Percentiles rank a stretch among this genome's conserved stretches.
These are phyloP conservation scores for Stegostoma tigrinum DNA, from an alignment of 2,113 vertebrate species.

Conservation along the genomic window DNA sequence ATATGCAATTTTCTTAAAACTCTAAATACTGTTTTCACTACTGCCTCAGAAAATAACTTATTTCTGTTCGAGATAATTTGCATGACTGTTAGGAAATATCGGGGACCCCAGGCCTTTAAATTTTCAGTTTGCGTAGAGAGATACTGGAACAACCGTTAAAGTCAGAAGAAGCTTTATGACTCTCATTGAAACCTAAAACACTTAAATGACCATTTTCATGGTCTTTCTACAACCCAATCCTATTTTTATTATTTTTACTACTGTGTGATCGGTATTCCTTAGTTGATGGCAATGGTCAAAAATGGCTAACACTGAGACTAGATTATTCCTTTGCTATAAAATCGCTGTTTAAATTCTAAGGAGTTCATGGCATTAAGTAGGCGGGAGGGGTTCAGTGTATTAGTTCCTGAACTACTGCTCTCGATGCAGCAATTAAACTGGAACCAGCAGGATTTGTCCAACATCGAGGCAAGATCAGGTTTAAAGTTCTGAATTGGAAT, in stretches of 20 bases:
- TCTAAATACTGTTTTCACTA: background rate
- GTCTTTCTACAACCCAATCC: background rate
- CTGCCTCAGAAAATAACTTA: constrained; percentile 7
- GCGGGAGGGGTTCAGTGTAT: background rate
- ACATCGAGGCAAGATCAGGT: background rate
- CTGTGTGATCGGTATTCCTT: background rate
- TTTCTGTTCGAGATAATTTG: constrained; percentile 19
- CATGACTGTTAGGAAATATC: background rate
- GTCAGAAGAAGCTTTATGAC: constrained; percentile 20
- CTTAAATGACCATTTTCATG: background rate
- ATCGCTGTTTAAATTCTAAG: background rate
- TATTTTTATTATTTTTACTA: constrained; percentile 7
- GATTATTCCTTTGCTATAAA: background rate
- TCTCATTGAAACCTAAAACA: constrained; percentile 19
- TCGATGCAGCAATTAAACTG: background rate
- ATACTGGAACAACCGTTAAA: background rate
- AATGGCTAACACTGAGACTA: background rate
- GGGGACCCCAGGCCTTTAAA: background rate
- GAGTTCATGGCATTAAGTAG: background rate
- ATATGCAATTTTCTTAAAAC: background rate
- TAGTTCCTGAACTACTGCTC: background rate
- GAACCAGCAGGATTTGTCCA: background rate
- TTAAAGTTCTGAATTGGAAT: background rate
- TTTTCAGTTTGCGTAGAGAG: background rate
- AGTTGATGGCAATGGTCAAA: background rate